Conservation (phyloP, 1,140 invertebrate genomes). For the Cydia amplana region DNA sequence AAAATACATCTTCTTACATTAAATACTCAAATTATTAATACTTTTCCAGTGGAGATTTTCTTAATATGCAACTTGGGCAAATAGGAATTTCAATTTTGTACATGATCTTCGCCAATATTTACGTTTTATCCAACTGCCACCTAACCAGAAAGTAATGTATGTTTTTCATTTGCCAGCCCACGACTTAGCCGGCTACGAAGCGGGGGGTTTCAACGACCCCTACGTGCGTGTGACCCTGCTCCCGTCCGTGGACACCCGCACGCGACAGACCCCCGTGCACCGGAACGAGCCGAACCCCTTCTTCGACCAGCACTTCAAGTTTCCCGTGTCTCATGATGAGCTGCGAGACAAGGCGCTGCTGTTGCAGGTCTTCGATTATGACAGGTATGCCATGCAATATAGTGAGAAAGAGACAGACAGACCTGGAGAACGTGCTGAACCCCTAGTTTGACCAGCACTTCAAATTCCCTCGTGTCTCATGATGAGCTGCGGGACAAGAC, state of each 20-base stretch:
- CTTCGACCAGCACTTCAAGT: constrained; percentile 92
- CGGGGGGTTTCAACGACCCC: constrained; percentile 92
- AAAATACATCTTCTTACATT: too few species aligned
- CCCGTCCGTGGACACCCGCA: constrained; percentile 90
- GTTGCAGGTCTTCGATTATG: constrained; percentile 86
- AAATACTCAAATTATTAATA: too few species aligned
- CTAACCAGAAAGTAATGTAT: background rate
- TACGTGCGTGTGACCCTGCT: constrained; percentile 88
- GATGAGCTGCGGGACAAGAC: constrained; percentile 88
- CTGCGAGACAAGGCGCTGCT: constrained; percentile 86
- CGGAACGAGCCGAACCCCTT: constrained; percentile 88
- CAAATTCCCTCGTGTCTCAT: constrained; percentile 90
- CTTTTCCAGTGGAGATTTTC: too few species aligned
- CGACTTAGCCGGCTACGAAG: constrained; percentile 88
- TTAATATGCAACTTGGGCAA: too few species aligned
- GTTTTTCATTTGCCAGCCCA: constrained; percentile 82
- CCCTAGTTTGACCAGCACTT: constrained; percentile 92
- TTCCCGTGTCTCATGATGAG: constrained; percentile 90
- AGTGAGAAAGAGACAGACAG: constrained; percentile 76
- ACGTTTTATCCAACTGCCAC: too few species aligned
- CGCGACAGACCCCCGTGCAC: constrained; percentile 89
- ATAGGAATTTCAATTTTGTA: too few species aligned
- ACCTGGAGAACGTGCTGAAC: constrained; percentile 87
- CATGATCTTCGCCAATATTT: too few species aligned
- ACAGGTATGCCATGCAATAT: constrained; percentile 61